Percentiles rank a stretch among this genome's conserved stretches.
These are phyloP conservation scores for Heterohyrax brucei DNA, from an alignment of 2,797 vertebrate genomes.

Conservation along the genomic window DNA sequence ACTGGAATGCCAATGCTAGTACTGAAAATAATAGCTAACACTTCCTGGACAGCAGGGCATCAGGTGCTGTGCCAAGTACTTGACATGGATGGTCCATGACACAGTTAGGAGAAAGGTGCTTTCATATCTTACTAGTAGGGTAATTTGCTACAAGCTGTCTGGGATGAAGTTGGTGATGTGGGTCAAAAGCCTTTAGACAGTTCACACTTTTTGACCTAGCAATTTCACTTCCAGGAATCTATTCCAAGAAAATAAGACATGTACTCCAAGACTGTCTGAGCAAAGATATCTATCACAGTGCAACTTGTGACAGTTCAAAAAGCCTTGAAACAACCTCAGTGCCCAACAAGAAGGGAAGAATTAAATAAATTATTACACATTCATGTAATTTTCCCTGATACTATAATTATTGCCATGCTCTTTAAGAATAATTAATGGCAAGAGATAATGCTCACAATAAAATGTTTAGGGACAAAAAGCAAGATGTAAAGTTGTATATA, in stretches of 20 bases:
- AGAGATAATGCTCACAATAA: neutral
- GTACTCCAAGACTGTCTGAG: neutral
- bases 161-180: neutral
- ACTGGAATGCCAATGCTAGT: neutral
- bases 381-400: neutral
- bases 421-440: slow-evolving; percentile 41
- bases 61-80: neutral
- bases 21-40: neutral
- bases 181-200: slow-evolving; percentile 47
- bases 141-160: slow-evolving; percentile 4
- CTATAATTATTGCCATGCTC: slow-evolving; percentile 6
- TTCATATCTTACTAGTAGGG: neutral
- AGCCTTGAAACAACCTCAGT: neutral
- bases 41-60: neutral
- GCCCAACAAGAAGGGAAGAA: neutral
- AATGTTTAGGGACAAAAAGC: slow-evolving; percentile 16
- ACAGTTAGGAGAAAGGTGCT: neutral
- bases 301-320: neutral
- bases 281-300: neutral
- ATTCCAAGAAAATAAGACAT: slow-evolving; percentile 40
- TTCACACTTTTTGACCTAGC: slow-evolving; percentile 20
- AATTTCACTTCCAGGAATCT: neutral
- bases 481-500: neutral
- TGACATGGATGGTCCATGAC: neutral
- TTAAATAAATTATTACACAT: neutral